Evolutionary conservation across 2,113 vertebrate species (phyloP).

Genomic region (Hymenochirus boettgeri): DNA sequence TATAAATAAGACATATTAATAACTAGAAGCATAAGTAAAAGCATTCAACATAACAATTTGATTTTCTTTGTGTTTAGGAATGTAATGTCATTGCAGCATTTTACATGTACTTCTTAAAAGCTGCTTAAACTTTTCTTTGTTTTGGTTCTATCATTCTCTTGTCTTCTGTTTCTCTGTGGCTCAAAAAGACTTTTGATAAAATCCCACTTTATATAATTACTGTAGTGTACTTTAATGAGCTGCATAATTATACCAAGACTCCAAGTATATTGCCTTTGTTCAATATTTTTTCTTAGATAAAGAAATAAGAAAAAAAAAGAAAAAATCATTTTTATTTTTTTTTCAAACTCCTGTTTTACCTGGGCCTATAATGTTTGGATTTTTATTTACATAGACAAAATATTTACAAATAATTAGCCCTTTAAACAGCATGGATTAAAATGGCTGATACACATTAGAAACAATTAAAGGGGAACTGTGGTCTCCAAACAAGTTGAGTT

Average conservation of each 20-base stretch:
- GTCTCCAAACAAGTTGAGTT: too few relatives aligned
- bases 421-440: too few relatives aligned
- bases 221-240: constrained; percentile 3
- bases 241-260: constrained; percentile 12
- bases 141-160: too few relatives aligned
- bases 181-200: constrained; percentile 24
- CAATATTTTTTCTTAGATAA: constrained; percentile 18
- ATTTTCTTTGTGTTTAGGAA: neutral
- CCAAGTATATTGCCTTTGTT: constrained; percentile 20
- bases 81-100: neutral
- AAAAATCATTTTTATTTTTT: too few relatives aligned
- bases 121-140: too few relatives aligned
- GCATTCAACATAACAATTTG: neutral
- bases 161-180: constrained; percentile 13
- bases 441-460: too few relatives aligned
- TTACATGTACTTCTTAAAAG: neutral
- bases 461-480: too few relatives aligned
- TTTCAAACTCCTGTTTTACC: too few relatives aligned
- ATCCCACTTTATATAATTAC: constrained; percentile 22
- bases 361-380: too few relatives aligned
- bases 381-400: too few relatives aligned
- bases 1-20: constrained; percentile 2
- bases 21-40: neutral
- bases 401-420: too few relatives aligned
- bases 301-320: too few relatives aligned